Evolutionary conservation across 2,888 invertebrate species (phyloP), one percentile per base, ranked within the genome.

Genomic region (Phalera bucephala): DNA sequence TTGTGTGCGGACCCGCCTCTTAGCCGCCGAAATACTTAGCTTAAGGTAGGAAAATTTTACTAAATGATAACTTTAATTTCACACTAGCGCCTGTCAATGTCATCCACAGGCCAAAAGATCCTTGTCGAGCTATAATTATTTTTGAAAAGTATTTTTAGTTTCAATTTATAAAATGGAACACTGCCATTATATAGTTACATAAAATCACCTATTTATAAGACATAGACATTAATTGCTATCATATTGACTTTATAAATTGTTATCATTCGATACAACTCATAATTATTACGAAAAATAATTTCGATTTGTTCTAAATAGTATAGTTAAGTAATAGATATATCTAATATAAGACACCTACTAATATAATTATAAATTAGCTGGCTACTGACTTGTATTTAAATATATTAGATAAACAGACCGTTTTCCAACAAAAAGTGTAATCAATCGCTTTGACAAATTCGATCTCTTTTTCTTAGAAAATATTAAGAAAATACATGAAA

Each of bases 161-260:
- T 50, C 31, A 31, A 37, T n/a, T n/a, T 21, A 53, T 40, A 33
- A 47, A 35, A 51, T 54, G 50, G 51, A 62, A 47, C 60, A 58
- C 72, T 72, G 72, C 72, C 72, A 72, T 71, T 70, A 63, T 70
- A 58, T 61, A 64, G 63, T 48, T 55, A 51, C 37, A 45, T 49
- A 44, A 35, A 30, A 51, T 45, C 36, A 43, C 34, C 25, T 52
- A 62, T 60, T 58, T 59, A 53, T 53, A 53, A 53, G 35, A 36
- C 25, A 27, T 44, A 43, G 36, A 45, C 10, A 35, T 29, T 14
- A 29, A 29, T 22, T 15, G 11, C 13, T 29, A 19, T 19, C 29
- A 29, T 29, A n/a, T 15, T 27, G 15, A 27, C 14, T 17, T 12
- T 15, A 17, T 17, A 3, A 17, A 5, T 3, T 17, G 5, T 5